Base-by-base conservation (phyloP, 2,797 vertebrate species). In the Valencia hispanica region DNA sequence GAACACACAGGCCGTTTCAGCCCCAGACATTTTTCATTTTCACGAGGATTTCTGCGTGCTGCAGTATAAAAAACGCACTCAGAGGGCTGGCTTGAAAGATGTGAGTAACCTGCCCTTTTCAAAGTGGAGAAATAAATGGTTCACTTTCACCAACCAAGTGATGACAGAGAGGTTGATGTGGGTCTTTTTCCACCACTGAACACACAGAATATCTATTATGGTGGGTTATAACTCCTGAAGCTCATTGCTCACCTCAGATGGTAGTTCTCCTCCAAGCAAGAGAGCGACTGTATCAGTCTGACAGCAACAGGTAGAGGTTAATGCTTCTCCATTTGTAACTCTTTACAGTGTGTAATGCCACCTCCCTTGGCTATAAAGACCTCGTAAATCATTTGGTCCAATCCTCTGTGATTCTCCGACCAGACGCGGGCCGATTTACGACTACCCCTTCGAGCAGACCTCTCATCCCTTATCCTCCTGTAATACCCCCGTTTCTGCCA, bases 261-360 rank as follows among this genome's bases (percentile, higher is more conserved):
- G 65, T 76, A 76, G 75, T 82, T 79, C 86, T 85, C 87, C 85
- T 84, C 68, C 41, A n/a, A 82, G 83, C 69, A 73, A 78, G 69
- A 57, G 36, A 78, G 79, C 75, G 85, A 80, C 85, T 87, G 85
- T 80, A 85, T 90, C 85, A 84, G 73, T 53, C 41, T 91, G 89
- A 90, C 92, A 91, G 88, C 86, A 76, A 57, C 78, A 92, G 88
- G 84, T 89, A 89, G 78, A 91, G 86, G 91, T 88, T 92, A 93
- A 91, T 79, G 73, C 74, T 80, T 86, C 84, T 86, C 91, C 88
- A 92, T 93, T 93, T 91, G 88, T 90, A 91, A 91, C 83, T 87
- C 81, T 91, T 88, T 74, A 78, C 91, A 39, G 74, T 51, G 77
- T 11, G 34, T 84, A 82, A 91, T 86, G 91, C 86, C 88, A 88